Base-by-base conservation (phyloP, 1,140 invertebrate species). In the Diabrotica virgifera region DNA sequence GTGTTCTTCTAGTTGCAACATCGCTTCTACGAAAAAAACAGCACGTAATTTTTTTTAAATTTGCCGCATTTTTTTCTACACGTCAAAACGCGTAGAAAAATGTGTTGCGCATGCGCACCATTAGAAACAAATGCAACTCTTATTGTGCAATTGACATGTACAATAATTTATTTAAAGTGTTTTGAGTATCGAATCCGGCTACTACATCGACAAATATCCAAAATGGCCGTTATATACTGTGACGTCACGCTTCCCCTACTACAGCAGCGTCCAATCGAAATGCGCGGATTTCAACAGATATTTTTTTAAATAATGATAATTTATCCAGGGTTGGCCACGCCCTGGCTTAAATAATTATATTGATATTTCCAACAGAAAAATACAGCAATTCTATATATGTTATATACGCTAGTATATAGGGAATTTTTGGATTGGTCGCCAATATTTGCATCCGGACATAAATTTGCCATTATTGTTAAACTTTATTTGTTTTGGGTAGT, bases 211-310 rank as follows among this genome's bases (percentile, higher is more conserved):
- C 61, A 36, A 56, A 63, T 60, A 62, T 67, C 66, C 66, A 67
- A 67, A 59, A 67, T 67, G 66, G 66, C 66, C 51, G 51, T 52
- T 62, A 62, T 62, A 59, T 59, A 59, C 58, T 59, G 66, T 64
- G 61, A 67, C 66, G 66, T 67, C 55, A 67, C 62, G 40, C 38
- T 14, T 12, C 61, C 65, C 59, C 40, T 46, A 46, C 59, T 46
- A 37, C 38, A 4, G 11, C 11, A 13, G 52, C 38, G 52, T 54
- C 66, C 66, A 67, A 67, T 67, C 40, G 58, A 50, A 54, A 35
- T 13, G 36, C 12, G 37, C 38, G 52, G 56, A 65, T 65, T 60
- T 53, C 52, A 40, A 66, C 24, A 14, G 59, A 66, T 62, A 56
- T 37, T 63, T 67, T 67, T 59, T 55, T 51, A 67, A 67, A 63